Evolutionary conservation across 2,113 vertebrate species (phyloP).

Genomic region (Chaetops frenatus): DNA sequence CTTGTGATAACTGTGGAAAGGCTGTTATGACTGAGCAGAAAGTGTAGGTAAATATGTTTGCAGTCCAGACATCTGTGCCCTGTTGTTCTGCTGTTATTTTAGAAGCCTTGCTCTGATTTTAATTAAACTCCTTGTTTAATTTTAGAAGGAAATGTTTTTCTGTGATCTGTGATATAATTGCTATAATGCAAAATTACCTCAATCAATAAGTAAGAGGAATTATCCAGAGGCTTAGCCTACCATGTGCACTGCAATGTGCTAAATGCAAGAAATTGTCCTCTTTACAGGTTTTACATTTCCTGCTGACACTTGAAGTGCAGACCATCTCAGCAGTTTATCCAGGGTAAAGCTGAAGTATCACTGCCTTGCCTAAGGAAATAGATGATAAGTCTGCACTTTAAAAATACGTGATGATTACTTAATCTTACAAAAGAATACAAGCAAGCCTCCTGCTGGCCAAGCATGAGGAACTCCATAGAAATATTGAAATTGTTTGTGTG

Average conservation of each 20-base stretch:
- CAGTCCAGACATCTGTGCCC: background rate
- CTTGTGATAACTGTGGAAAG: background rate
- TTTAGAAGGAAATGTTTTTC: background rate
- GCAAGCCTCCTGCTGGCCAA: background rate
- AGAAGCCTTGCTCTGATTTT: background rate
- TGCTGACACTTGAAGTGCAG: background rate
- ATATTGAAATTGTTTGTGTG: background rate
- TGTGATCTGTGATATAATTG: background rate
- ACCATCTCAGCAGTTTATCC: background rate
- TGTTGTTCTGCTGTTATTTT: background rate
- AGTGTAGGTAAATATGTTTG: background rate
- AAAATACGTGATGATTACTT: background rate
- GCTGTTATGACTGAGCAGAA: background rate
- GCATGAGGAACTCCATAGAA: background rate
- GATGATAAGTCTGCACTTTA: background rate
- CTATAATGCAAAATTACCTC: background rate
- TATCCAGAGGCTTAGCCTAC: background rate
- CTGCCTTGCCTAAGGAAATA: background rate
- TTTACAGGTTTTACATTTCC: background rate
- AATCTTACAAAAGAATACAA: background rate
- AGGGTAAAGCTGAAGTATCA: background rate
- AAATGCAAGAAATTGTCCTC: background rate
- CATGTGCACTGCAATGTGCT: background rate
- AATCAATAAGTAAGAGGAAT: background rate
- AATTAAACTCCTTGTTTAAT: background rate